phyloP scores from a whole-genome alignment of 2,888 invertebrate species.

The Caenorhabditis uteleia region DNA sequence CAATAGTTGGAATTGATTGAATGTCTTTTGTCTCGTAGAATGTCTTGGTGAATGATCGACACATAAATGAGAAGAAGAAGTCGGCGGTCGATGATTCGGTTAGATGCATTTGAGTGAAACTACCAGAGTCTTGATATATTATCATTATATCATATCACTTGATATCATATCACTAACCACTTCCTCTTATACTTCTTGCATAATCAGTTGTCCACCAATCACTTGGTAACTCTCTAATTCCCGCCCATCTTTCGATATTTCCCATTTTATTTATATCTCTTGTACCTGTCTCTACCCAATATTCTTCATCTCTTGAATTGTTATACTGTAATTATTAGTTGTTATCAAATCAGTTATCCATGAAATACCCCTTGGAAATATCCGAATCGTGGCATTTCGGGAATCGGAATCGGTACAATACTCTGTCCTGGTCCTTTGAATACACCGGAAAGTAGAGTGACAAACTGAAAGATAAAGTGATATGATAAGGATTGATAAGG shows the following conservation, averaged over 20 bases:
- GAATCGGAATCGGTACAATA: slow-evolving; percentile 62
- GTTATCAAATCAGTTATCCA: background rate
- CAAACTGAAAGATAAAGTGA: slow-evolving; percentile 14
- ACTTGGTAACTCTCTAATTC: slow-evolving; percentile 40
- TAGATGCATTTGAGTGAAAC: slow-evolving; percentile 49
- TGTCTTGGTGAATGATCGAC: slow-evolving; percentile 48
- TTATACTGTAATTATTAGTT: slow-evolving; percentile 56
- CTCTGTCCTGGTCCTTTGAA: slow-evolving; percentile 40
- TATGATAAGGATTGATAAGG: slow-evolving; percentile 3
- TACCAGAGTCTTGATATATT: slow-evolving; percentile 49
- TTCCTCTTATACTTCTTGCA: slow-evolving; percentile 57
- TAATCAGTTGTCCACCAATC: slow-evolving; percentile 54
- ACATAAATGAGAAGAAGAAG: slow-evolving; percentile 56
- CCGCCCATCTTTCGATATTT: slow-evolving; percentile 53
- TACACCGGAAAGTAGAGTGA: slow-evolving; percentile 31
- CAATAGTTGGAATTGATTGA: slow-evolving; percentile 40
- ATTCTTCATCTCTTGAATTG: slow-evolving; percentile 61
- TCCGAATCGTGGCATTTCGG: slow-evolving; percentile 56
- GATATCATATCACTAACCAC: slow-evolving; percentile 49
- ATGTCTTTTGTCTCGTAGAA: slow-evolving; percentile 34
- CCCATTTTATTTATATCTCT: slow-evolving; percentile 52
- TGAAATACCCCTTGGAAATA: slow-evolving; percentile 60
- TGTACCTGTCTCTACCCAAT: slow-evolving; percentile 61
- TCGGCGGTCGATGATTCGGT: slow-evolving; percentile 30
- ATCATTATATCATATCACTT: background rate